These are phyloP conservation scores for Phytoseiulus persimilis DNA, from an alignment of 2,888 invertebrate genomes.

Conservation along the genomic window DNA sequence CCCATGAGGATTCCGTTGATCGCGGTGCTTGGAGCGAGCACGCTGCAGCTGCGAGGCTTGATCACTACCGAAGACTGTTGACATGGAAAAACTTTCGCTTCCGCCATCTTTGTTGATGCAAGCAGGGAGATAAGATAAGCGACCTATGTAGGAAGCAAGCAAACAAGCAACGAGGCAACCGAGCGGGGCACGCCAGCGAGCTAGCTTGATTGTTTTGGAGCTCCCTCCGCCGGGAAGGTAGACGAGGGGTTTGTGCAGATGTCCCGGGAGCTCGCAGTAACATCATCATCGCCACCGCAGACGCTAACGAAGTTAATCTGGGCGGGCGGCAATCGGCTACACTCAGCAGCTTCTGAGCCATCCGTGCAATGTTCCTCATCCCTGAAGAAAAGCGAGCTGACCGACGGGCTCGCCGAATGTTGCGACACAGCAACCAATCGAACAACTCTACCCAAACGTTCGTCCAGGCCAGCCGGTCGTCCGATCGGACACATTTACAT, in stretches of 20 bases:
- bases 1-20: too few species aligned
- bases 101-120: neutral
- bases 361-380: neutral
- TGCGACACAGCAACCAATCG: neutral
- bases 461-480: neutral
- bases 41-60: neutral
- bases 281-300: neutral
- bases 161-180: neutral
- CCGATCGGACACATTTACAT: neutral
- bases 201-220: neutral
- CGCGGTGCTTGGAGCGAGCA: neutral
- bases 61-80: neutral
- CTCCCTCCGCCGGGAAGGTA: neutral
- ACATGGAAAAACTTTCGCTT: neutral
- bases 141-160: neutral
- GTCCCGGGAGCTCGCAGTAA: slow-evolving; percentile 10
- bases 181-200: neutral
- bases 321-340: neutral
- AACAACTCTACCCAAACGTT: neutral
- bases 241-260: neutral
- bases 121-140: neutral
- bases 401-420: neutral
- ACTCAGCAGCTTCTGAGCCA: neutral
- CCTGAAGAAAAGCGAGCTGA: neutral
- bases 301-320: neutral